Evolutionary conservation across 2,113 vertebrate species (phyloP).

Genomic region (Microcebus ravelobensis): DNA sequence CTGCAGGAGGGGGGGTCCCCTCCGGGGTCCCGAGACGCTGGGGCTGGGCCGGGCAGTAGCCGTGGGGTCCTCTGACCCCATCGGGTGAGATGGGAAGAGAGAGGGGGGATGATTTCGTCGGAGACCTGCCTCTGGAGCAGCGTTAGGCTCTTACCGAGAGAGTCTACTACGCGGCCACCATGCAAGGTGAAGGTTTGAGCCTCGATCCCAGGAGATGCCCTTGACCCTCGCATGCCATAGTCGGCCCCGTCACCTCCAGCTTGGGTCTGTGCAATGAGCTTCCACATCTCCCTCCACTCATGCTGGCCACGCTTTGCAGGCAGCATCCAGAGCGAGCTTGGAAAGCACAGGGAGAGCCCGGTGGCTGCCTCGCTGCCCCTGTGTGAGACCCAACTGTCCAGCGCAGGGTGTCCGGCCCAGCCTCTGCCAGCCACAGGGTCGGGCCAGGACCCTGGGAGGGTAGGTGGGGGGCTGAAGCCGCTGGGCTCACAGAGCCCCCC

Average conservation of each 20-base stretch:
- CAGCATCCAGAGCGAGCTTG: not conserved
- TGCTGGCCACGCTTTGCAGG: not conserved
- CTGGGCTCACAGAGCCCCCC: not conserved
- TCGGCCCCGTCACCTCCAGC: not conserved
- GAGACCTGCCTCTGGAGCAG: not conserved
- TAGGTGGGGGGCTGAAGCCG: not conserved
- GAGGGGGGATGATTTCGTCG: not conserved
- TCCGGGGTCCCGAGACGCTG: not conserved
- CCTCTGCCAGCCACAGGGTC: not conserved
- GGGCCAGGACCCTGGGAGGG: too few relatives aligned
- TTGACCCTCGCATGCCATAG: fast-evolving
- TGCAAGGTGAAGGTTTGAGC: fast-evolving
- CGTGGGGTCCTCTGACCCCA: fast-evolving
- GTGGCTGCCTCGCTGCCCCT: too few relatives aligned
- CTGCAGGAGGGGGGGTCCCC: not conserved
- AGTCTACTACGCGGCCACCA: fast-evolving
- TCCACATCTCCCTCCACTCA: too few relatives aligned
- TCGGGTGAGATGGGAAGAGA: not conserved
- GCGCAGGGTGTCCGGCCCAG: not conserved
- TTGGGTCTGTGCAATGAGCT: too few relatives aligned
- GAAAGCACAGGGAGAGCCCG: fast-evolving
- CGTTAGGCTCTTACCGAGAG: not conserved
- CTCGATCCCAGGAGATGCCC: not conserved
- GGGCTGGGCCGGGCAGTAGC: not conserved
- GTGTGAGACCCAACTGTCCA: not conserved